Base-by-base conservation (phyloP, 2,888 invertebrate genomes). In the Pediacus dermestoides region DNA sequence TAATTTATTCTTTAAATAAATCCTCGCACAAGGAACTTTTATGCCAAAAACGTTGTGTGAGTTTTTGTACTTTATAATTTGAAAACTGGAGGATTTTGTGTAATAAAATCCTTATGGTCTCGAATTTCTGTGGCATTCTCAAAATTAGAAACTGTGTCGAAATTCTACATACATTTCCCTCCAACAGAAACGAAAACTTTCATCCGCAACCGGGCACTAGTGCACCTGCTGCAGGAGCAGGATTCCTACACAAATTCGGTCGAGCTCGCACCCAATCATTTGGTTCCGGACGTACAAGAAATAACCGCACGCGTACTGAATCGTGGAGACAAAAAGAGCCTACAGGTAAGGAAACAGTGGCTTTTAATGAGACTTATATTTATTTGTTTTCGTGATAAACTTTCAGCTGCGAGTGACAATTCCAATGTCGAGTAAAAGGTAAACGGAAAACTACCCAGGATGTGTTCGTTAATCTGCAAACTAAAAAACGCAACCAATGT, bases 211-310 rank as follows among this genome's bases (percentile, higher is more conserved):
- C 67, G 13, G 67, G 67, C 23, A 66, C 66, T n/a, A 68, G 68
- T 50, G 67, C 68, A 26, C 67, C 68, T 14, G 63, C 65, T 13
- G n/a, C n/a, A n/a, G 57, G 60, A 25, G 60, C 59, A 25, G 59
- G 61, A 13, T 61, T 60, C 43, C n/a, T n/a, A n/a, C n/a, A n/a
- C n/a, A 61, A 58, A 35, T 55, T 53, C 25, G 52, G 59, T 32
- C 54, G 67, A 44, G 55, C 55, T 44, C 66, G 68, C 39, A 65
- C 68, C 26, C 64, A 67, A 34, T 69, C 68, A 7, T 64, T 68
- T 43, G 64, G 67, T 42, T 68, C 70, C 9, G 67, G 66, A 9
- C 64, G 67, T 34, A 51, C 58, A 33, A 62, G 57, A 36, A 54
- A 40, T n/a, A 43, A 50, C n/a, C 60, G 63, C 16, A 31, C 50